Evolutionary conservation across 92 coral and sea anemone species (phyloP).

Genomic region (Anthopleura xanthogrammica): DNA sequence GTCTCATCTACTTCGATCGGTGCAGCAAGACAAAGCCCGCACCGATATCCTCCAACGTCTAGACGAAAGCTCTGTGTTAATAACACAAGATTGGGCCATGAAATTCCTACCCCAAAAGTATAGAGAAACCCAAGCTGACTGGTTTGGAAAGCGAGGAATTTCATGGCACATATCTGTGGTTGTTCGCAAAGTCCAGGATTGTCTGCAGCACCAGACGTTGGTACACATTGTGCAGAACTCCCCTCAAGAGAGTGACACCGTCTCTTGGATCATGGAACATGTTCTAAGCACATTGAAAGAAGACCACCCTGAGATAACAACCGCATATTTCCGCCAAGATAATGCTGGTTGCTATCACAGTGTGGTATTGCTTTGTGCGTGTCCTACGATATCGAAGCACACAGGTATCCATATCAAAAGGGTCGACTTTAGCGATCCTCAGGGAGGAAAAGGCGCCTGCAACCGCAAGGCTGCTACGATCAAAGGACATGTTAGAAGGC

Average conservation of each 20-base stretch:
- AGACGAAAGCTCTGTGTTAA: not conserved
- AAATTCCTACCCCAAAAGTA: constrained; percentile 30
- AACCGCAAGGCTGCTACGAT: constrained; percentile 30
- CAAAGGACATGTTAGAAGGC: constrained; percentile 17
- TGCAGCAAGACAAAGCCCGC: constrained; percentile 17
- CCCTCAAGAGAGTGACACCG: constrained; percentile 18
- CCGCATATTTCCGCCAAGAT: constrained; percentile 26
- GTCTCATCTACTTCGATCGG: constrained; percentile 12
- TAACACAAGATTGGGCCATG: constrained; percentile 31
- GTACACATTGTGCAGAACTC: constrained; percentile 10
- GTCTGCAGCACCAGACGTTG: constrained; percentile 3
- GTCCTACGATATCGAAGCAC: not conserved
- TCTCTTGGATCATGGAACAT: constrained; percentile 13
- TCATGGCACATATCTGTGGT: constrained; percentile 38
- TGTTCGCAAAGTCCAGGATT: not conserved
- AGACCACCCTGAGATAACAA: constrained; percentile 26
- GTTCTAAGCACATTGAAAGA: constrained; percentile 7
- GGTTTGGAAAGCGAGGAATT: constrained; percentile 35
- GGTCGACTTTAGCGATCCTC: constrained; percentile 36
- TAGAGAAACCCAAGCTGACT: constrained; percentile 17
- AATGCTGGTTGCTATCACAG: constrained; percentile 37
- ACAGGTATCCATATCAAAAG: not conserved
- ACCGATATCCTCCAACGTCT: not conserved
- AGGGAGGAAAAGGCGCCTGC: constrained; percentile 31
- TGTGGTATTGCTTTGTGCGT: not conserved